Conservation (phyloP, 2,888 invertebrate genomes). For the Epiblema foenella region DNA sequence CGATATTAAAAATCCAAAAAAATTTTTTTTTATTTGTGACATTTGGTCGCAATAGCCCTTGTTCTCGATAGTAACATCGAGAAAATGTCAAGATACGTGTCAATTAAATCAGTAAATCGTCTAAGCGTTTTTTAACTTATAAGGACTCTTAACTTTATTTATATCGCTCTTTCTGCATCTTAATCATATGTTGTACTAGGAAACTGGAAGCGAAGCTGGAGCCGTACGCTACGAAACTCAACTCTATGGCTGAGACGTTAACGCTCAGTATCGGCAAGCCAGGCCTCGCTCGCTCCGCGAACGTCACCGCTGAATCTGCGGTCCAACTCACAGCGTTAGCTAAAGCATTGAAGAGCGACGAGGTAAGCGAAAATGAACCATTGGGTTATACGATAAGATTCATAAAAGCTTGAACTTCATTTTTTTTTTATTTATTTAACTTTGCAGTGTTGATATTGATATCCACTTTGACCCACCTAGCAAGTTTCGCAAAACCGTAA, state of each 20-base stretch:
- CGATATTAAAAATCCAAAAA: no score
- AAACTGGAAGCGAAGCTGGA: conserved; percentile 60
- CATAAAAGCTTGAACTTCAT: background rate
- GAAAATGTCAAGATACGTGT: no score
- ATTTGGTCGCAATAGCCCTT: no score
- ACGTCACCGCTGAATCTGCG: conserved; percentile 54
- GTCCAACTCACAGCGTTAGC: conserved; percentile 56
- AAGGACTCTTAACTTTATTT: no score
- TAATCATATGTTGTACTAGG: conserved; percentile 48
- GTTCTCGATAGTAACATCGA: no score
- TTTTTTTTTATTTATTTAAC: no score
- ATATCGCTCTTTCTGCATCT: background rate
- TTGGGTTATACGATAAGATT: background rate
- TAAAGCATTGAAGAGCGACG: conserved; percentile 50
- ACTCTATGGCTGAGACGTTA: conserved; percentile 55
- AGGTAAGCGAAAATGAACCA: conserved; percentile 18
- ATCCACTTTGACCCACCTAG: no score
- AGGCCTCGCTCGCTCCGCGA: conserved; percentile 55
- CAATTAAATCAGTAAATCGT: no score
- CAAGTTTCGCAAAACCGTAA: no score
- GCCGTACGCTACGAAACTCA: conserved; percentile 60
- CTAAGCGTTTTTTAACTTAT: no score
- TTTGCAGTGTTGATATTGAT: no score
- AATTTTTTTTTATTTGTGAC: no score
- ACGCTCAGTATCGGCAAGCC: conserved; percentile 54